Conservation (phyloP, 1,140 invertebrate species). For the Procambarus clarkii region DNA sequence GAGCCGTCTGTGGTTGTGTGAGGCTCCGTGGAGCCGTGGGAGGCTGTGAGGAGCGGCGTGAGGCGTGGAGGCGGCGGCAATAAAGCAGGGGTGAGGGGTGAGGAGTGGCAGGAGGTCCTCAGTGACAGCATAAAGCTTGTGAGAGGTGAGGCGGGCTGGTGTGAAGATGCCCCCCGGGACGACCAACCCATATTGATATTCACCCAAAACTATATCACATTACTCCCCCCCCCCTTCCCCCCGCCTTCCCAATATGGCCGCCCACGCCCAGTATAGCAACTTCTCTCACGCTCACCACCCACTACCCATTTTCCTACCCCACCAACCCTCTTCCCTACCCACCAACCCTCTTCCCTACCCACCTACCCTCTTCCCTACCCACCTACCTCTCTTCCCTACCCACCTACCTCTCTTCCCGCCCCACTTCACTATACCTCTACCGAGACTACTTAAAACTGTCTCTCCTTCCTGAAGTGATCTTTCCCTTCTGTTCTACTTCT, state of each 20-base stretch:
- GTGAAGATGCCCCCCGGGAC: conserved; percentile 39
- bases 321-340: too few species aligned
- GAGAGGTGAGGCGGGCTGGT: conserved; percentile 15
- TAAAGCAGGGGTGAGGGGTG: neutral
- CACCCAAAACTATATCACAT: conserved; percentile 36
- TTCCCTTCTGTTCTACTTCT: too few species aligned
- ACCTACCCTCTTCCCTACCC: too few species aligned
- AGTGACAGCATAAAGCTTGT: conserved; percentile 32
- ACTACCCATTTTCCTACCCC: too few species aligned
- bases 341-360: too few species aligned
- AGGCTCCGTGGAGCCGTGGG: neutral
- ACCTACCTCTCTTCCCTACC: too few species aligned
- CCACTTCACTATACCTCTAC: too few species aligned
- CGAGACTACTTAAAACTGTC: too few species aligned
- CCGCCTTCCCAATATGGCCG: neutral
- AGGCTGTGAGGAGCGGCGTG: neutral
- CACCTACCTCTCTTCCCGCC: too few species aligned
- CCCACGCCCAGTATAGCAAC: neutral
- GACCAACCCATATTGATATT: conserved; percentile 38
- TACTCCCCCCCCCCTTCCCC: conserved; percentile 1
- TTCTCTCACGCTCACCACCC: neutral
- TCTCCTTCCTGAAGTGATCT: too few species aligned
- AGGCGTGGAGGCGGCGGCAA: neutral
- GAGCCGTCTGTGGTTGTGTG: neutral
- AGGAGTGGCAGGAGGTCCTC: conserved; percentile 24